Base-by-base conservation (phyloP, 2,797 vertebrate species). In the Helicolenus hilgendorfi region DNA sequence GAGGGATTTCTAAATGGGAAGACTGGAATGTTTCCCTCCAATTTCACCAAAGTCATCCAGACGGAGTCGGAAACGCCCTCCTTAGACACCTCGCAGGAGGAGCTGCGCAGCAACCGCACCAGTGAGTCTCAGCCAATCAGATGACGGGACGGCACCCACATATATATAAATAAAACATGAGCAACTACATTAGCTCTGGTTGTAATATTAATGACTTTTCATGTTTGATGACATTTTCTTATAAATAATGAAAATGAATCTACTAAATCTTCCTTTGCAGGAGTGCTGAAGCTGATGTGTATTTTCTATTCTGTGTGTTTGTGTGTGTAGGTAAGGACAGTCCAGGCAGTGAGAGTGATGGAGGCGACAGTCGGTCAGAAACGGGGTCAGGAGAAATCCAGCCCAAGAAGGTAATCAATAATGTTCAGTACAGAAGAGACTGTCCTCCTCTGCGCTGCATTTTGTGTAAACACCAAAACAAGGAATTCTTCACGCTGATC, bases 21-120 rank as follows among this genome's bases (percentile, higher is more conserved):
- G 91, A 97, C 97, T 15, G 99, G 99, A 69, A 99, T 99, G 98
- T 99, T 99, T 95, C 99, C 99, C 88, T 99, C 98, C 85, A 99
- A 99, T 90, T 99, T 99, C 97, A 99, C 99, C 95, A 99, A 98
- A 96, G 98, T 98, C 53, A 74, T 99, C 73, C 94, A 94, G 20
- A 69, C 79, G 0, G 98, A 98, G 4, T 98, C 98, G 15, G 98
- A 98, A 76, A 81, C 94, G 14, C 93, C 97, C 81, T 94, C 97
- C 64, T 88, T 80, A 33, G 92, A 96, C 89, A 95, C 97, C 77
- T 97, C 98, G 22, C 98, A 98, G 89, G 98, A 99, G 81, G 98
- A 99, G 13, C 84, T 81, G 11, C 98, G 98, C 84, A 93, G 98
- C 64, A 93, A 92, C 89, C 98, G 98, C 90, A 98, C 98, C 92